Base-by-base conservation (phyloP, 2,797 vertebrate species). In the Pseudomugil tenellus region DNA sequence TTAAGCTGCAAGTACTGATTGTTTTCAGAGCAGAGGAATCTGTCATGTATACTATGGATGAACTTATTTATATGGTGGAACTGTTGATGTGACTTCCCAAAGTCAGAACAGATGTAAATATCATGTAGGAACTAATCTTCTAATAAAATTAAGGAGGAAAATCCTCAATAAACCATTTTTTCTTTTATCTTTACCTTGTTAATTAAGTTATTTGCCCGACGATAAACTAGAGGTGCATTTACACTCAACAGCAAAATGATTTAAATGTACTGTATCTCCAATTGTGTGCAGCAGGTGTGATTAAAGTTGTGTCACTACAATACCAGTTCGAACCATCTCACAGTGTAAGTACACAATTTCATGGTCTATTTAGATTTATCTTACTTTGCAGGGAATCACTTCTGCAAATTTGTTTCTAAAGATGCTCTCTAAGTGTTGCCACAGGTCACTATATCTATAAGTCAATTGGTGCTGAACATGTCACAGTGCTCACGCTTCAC, bases 21-120 rank as follows among this genome's bases (percentile, higher is more conserved):
- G 52, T 61, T 76, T 71, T 67, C 23, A 58, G 3, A 48, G 48
- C 14, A 49, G 23, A 63, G 55, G 60, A 37, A 55, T 71, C 26
- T 55, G 46, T 58, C 54, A 26, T 21, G 7, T 53, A 49, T 46
- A n/a, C 52, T 73, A 73, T 49, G 19, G 16, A 68, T 67, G 52
- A 21, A 53, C 23, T 29, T 7, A 16, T 17, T 17, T 17, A 28
- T 17, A 19, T 53, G 26, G 16, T 53, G 26, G 51, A 53, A 52
- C 4, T 19, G 0, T 25, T 6, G 16, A 52, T 53, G 4, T 37
- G 7, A 14, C 55, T 63, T 25, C 21, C 9, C 48, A 51, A 8
- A 46, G 23, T 19, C 51, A 14, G 23, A 26, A 14, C 12, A 51
- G 21, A 26, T 7, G 23, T 25, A 23, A n/a, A n/a, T 23, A 49